Evolutionary conservation across 2,113 vertebrate genomes (phyloP).

Genomic region (Gavialis gangeticus): DNA sequence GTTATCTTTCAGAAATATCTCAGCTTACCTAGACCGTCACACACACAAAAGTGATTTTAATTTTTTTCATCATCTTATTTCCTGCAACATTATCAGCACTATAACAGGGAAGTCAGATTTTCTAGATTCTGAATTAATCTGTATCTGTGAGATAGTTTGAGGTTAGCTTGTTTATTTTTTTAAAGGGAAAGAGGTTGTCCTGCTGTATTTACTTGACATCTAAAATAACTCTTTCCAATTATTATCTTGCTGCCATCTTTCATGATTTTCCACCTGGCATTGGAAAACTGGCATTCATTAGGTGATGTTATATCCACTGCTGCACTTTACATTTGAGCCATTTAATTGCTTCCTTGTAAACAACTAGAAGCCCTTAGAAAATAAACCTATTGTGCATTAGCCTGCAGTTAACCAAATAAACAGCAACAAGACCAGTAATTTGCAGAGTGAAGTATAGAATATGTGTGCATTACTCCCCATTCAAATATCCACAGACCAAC

Average conservation of each 20-base stretch:
- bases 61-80: not conserved
- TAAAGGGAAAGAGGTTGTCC: slow-evolving; percentile 28
- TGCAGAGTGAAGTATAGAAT: not conserved
- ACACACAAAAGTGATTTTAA: not conserved
- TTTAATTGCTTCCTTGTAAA: slow-evolving; percentile 55
- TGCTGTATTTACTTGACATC: slow-evolving; percentile 44
- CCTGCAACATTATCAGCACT: not conserved
- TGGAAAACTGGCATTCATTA: slow-evolving; percentile 60
- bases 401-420: slow-evolving; percentile 1
- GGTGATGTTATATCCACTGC: not conserved
- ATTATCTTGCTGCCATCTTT: slow-evolving; percentile 34
- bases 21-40: not conserved
- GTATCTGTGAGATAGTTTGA: not conserved
- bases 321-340: slow-evolving; percentile 23
- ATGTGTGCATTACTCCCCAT: not conserved
- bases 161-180: slow-evolving; percentile 16
- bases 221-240: slow-evolving; percentile 9
- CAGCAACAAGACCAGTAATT: slow-evolving; percentile 39
- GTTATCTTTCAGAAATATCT: fast-evolving
- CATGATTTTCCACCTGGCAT: slow-evolving; percentile 46
- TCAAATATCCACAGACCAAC: too few relatives aligned
- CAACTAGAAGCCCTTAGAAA: slow-evolving; percentile 30
- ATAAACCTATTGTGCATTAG: slow-evolving; percentile 2
- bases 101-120: not conserved
- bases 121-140: not conserved